Evolutionary conservation across 2,888 invertebrate genomes (phyloP).

Genomic region (Scaptomyza reducta): DNA sequence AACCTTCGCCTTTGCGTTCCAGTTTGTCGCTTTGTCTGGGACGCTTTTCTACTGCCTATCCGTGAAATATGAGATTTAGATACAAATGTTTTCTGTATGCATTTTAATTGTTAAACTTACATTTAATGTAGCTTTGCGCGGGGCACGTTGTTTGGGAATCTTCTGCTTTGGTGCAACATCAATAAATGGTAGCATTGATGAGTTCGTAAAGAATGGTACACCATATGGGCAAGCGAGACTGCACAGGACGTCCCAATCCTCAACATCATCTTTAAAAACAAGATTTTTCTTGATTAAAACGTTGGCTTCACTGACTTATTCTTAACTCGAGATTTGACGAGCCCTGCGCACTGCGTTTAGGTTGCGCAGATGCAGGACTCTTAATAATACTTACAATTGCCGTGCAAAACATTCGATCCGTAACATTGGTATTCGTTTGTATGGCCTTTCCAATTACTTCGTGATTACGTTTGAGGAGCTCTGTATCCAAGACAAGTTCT

Average conservation of each 20-base stretch:
- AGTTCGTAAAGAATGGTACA: slow-evolving; percentile 60
- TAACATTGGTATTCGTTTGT: slow-evolving; percentile 74
- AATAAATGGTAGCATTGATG: slow-evolving; percentile 79
- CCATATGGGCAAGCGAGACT: slow-evolving; percentile 54
- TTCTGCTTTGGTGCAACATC: slow-evolving; percentile 78
- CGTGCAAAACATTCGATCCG: slow-evolving; percentile 76
- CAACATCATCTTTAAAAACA: slow-evolving; percentile 47
- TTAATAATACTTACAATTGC: slow-evolving; percentile 72
- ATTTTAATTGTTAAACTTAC: slow-evolving; percentile 41
- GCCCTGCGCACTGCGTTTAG: slow-evolving; percentile 1
- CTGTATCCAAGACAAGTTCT: slow-evolving; percentile 83
- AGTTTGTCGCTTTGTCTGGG: slow-evolving; percentile 84
- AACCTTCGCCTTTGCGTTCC: slow-evolving; percentile 85
- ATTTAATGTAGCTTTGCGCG: slow-evolving; percentile 63
- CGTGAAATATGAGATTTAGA: not conserved
- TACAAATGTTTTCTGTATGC: not conserved
- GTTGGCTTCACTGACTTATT: not conserved
- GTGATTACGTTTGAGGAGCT: slow-evolving; percentile 81
- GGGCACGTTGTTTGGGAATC: slow-evolving; percentile 78
- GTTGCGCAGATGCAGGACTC: slow-evolving; percentile 5
- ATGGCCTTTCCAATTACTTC: slow-evolving; percentile 81
- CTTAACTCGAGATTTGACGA: not conserved
- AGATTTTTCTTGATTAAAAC: slow-evolving; percentile 25
- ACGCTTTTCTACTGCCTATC: slow-evolving; percentile 83
- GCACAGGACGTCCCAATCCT: slow-evolving; percentile 74